phyloP scores from a whole-genome alignment of 2,113 vertebrate species.

The Catharus bicknelli region DNA sequence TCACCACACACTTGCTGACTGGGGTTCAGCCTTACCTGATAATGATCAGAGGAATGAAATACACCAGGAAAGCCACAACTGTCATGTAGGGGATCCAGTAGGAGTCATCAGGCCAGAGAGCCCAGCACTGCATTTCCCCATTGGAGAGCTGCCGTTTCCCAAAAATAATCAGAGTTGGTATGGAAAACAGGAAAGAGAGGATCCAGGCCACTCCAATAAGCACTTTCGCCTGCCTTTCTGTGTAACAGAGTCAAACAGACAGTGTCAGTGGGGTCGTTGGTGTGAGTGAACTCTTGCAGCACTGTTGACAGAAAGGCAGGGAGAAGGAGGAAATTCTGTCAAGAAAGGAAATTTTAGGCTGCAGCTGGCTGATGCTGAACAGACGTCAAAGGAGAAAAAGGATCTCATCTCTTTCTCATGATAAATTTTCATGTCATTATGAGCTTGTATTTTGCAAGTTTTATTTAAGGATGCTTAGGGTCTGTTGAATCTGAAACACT shows the following conservation, averaged over 20 bases:
- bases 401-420: neutral
- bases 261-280: neutral
- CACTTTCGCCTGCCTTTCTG: slow-evolving; percentile 79
- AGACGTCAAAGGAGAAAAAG: neutral
- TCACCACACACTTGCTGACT: neutral
- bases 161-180: slow-evolving; percentile 79
- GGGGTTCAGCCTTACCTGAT: slow-evolving; percentile 69
- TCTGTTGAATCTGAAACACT: neutral
- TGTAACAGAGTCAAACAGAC: slow-evolving; percentile 32
- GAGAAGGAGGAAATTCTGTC: neutral
- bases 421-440: neutral
- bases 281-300: fast-evolving
- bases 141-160: slow-evolving; percentile 77
- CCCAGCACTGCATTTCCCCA: slow-evolving; percentile 81
- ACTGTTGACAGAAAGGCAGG: neutral
- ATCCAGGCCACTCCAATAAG: slow-evolving; percentile 74
- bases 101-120: slow-evolving; percentile 79
- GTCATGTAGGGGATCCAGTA: slow-evolving; percentile 83
- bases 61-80: slow-evolving; percentile 77
- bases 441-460: neutral
- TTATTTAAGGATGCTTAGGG: neutral
- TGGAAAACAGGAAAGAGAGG: slow-evolving; percentile 80
- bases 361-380: neutral
- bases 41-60: slow-evolving; percentile 80
- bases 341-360: neutral